Percentiles rank a stretch among this genome's conserved stretches.
Evolutionary conservation across 2,888 invertebrate species (phyloP).

Genomic region (Ametastegia equiseti): DNA sequence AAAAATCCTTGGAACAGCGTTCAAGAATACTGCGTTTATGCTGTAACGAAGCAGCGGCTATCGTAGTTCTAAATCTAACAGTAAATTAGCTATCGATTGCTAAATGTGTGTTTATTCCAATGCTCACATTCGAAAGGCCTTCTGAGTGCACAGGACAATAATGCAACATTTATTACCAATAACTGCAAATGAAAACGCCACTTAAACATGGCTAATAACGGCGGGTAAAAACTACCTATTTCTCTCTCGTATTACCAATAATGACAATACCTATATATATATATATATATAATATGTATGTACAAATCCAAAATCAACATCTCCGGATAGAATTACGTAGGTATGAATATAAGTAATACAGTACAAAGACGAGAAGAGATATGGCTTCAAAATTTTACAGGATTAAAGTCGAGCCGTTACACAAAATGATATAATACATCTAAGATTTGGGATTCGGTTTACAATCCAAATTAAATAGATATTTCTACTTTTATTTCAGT

Average conservation of each 20-base stretch:
- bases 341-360: not conserved
- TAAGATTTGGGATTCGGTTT: conserved; percentile 15
- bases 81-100: conserved; percentile 59
- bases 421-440: conserved; percentile 1
- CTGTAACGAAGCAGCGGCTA: conserved; percentile 58
- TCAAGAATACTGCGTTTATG: conserved; percentile 46
- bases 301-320: not conserved
- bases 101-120: conserved; percentile 65
- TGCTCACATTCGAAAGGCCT: conserved; percentile 73
- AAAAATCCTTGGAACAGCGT: conserved; percentile 15
- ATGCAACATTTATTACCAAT: conserved; percentile 61
- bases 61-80: conserved; percentile 62
- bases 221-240: conserved; percentile 1
- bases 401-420: conserved; percentile 18
- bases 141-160: conserved; percentile 71
- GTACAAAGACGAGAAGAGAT: not conserved
- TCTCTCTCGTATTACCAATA: conserved; percentile 2
- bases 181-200: conserved; percentile 41
- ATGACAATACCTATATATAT: not conserved
- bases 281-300: not conserved
- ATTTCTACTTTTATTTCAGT: conserved; percentile 9
- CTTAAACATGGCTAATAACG: conserved; percentile 1
- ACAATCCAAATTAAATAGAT: not conserved
- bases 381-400: conserved; percentile 29
- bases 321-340: not conserved